Base-by-base conservation (phyloP, 2,888 invertebrate species). In the Lasioglossum leucozonium region DNA sequence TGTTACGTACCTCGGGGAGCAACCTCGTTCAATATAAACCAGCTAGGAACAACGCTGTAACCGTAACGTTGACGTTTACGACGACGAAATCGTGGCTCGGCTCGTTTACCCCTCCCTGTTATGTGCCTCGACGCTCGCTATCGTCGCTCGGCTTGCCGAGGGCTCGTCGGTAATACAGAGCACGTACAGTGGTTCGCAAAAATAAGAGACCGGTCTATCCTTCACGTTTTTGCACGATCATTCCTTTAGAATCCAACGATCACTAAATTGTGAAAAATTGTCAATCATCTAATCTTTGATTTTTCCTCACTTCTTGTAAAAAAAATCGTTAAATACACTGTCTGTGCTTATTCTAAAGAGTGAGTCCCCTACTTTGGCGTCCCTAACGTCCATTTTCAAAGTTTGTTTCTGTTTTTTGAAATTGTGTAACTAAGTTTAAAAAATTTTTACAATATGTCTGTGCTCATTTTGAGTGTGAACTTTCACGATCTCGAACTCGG, bases 21-120 rank as follows among this genome's bases (percentile, higher is more conserved):
- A 94, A 94, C 93, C 94, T 93, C 93, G 94, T 95, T 94, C 94
- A 94, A 94, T 95, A 95, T 95, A 95, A 95, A 94, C 94, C 92
- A 94, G 93, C 94, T 91, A 93, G 92, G 93, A 95, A 94, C 94
- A 94, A 94, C 94, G 93, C 94, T 94, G 95, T 95, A 95, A 95
- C 94, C 95, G 94, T 95, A 95, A 95, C 94, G 94, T 93, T 95
- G 95, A 95, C 95, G 95, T 95, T 95, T 95, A 95, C 95, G 95
- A 95, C 94, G 93, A 94, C 94, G 94, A 95, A 95, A 95, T 95
- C 95, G 95, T 94, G 93, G 95, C 94, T 94, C 90, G 92, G 93
- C 93, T 94, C 94, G 95, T 95, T 95, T 95, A 93, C 93, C 93
- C 93, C 92, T 90, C 90, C 87, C 87, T 86, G 88, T 89, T 87